Base-by-base conservation (phyloP, 64 coral and sea anemone species). In the Astreopora myriophthalma region DNA sequence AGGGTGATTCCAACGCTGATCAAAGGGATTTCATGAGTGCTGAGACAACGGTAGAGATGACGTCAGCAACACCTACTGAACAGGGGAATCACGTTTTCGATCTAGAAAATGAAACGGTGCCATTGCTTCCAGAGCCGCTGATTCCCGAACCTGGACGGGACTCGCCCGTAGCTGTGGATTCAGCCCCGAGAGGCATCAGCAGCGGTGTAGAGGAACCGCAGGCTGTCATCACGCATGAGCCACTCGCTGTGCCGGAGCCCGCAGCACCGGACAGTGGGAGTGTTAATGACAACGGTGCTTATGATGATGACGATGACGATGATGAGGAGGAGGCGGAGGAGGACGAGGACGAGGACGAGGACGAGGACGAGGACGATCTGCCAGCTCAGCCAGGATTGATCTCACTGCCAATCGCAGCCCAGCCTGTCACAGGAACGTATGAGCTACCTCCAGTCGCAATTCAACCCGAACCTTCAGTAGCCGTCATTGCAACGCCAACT, bases 331-430 rank as follows among this genome's bases (percentile, higher is more conserved):
- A 80, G 7, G 49, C 8, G 23, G 23, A 35, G 20, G 49, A 60
- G 22, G 30, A 80, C 3, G 29, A 20, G 22, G 24, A 80, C n/a
- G n/a, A n/a, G n/a, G n/a, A n/a, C 46, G 38, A 16, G 40, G 34
- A 27, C 17, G 8, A 19, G 12, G 6, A 12, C 1, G 46, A 17
- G 9, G 2, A 11, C 2, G 39, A 31, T 30, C 40, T 3, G 4
- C 55, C 30, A 25, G 28, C 31, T 5, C 27, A n/a, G 12, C 79
- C 79, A 61, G 32, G 25, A 25, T 19, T 24, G 8, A 83, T 8
- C 33, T 83, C 79, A 13, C 79, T 23, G 25, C 79, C 79, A 9
- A 83, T 83, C 13, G 79, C 79, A 37, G 33, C 79, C 22, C 79
- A 83, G 20, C 79, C 79, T 8, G 17, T 83, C 0, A n/a, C 79